Base-by-base conservation (phyloP, 1,140 invertebrate genomes). In the Apis dorsata region DNA sequence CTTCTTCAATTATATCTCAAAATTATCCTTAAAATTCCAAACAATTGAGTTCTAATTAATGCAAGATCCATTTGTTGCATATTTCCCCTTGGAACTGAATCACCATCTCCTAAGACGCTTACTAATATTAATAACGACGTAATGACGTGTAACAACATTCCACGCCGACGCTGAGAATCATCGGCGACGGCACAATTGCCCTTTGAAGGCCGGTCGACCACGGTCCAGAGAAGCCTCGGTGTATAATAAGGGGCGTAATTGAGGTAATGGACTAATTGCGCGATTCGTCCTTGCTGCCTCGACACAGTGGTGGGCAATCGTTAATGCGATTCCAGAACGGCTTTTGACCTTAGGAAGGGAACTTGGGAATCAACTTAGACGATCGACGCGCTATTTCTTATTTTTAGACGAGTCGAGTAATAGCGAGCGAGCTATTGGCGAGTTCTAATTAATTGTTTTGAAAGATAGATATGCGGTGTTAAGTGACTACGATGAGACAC, bases 191-290 rank as follows among this genome's bases (percentile, higher is more conserved):
- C 59, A 53, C 69, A 73, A 79, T 79, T 79, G 78, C 57, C 69
- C 78, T 79, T 73, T 79, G 78, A 79, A 72, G 55, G n/a, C 44
- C 21, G 68, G 49, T 71, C 34, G 70, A 78, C 65, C 66, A 60
- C 44, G 44, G 49, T 17, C 66, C 34, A 44, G 34, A 44, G 74
- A 60, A 66, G 62, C 60, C 63, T 59, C 74, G 53, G 68, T 53
- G 21, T 49, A 71, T 92, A 89, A 92, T 90, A 88, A 90, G 88
- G 87, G 83, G 77, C 82, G 87, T 92, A 91, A 93, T 93, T 91
- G 91, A 89, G 85, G 90, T 92, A 92, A 93, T 93, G 90, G 89
- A 92, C 86, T 93, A 93, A 93, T 92, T 93, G 91, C 89, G 89
- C 84, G 84, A 82, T 84, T 87, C 79, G 69, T 63, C 79, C 34